Conservation (phyloP, 2,797 vertebrate genomes). For the Hydrolagus colliei region DNA sequence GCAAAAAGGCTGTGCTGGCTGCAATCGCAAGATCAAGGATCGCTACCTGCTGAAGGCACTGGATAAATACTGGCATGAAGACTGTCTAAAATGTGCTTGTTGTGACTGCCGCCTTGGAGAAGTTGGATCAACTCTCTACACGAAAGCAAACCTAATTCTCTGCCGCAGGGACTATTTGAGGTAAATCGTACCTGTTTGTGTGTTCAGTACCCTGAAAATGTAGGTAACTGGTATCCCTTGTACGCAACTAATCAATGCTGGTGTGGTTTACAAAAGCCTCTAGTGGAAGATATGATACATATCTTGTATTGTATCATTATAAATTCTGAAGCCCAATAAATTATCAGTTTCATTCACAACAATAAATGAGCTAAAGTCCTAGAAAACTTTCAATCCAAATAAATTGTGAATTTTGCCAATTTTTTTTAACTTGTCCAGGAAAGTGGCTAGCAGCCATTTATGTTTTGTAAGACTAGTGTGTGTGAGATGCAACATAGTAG, state of each 20-base stretch:
- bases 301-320: too few relatives aligned
- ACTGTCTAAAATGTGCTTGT: slow-evolving; percentile 95
- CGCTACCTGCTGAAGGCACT: slow-evolving; percentile 93
- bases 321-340: too few relatives aligned
- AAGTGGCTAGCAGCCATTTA: too few relatives aligned
- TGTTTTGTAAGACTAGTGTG: too few relatives aligned
- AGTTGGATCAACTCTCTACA: slow-evolving; percentile 94
- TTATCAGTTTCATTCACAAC: too few relatives aligned
- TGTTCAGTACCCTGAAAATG: too few relatives aligned
- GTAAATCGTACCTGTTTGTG: slow-evolving; percentile 50
- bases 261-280: neutral
- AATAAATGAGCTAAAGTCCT: too few relatives aligned
- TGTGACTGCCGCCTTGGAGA: slow-evolving; percentile 93
- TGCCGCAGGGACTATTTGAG: slow-evolving; percentile 95
- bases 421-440: too few relatives aligned
- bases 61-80: slow-evolving; percentile 96
- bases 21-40: slow-evolving; percentile 93
- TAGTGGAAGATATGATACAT: neutral
- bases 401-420: too few relatives aligned
- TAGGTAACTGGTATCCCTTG: too few relatives aligned
- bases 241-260: neutral
- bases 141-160: slow-evolving; percentile 95
- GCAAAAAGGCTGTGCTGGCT: slow-evolving; percentile 89
- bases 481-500: too few relatives aligned
- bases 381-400: too few relatives aligned